Evolutionary conservation across 2,113 vertebrate species (phyloP).

Genomic region (Tachycineta bicolor): DNA sequence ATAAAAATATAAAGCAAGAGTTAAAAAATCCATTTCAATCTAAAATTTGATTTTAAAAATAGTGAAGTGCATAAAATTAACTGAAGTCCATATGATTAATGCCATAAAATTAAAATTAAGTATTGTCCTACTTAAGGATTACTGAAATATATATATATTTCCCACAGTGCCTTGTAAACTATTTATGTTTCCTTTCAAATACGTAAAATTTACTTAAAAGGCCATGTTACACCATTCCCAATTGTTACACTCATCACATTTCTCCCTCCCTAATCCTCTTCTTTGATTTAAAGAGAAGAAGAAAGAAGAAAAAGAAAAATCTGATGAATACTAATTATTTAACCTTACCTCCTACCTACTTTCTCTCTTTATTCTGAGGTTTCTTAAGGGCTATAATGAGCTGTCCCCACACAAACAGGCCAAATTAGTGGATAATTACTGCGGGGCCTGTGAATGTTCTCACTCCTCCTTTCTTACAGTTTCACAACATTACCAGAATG

Average conservation of each 20-base stretch:
- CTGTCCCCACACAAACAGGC: slow-evolving; percentile 95
- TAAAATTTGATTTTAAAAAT: background rate
- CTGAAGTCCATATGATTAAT: background rate
- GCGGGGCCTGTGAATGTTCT: slow-evolving; percentile 87
- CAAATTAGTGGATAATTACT: slow-evolving; percentile 99
- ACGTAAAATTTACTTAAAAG: slow-evolving; percentile 55
- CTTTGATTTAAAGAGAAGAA: slow-evolving; percentile 64
- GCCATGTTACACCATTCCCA: slow-evolving; percentile 43
- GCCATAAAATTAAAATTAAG: slow-evolving; percentile 39
- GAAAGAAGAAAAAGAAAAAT: slow-evolving; percentile 29
- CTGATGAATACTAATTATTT: slow-evolving; percentile 93
- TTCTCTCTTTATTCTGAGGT: slow-evolving; percentile 87
- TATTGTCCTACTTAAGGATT: background rate
- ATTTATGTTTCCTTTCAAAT: slow-evolving; percentile 39
- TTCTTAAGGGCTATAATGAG: slow-evolving; percentile 97
- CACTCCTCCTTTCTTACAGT: slow-evolving; percentile 85
- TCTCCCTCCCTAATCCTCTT: slow-evolving; percentile 64
- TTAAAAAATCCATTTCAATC: background rate
- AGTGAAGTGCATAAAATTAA: background rate
- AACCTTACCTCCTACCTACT: slow-evolving; percentile 98
- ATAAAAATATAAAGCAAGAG: background rate
- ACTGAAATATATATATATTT: slow-evolving; percentile 15
- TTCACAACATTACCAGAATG: slow-evolving; percentile 90
- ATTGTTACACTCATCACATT: slow-evolving; percentile 74
- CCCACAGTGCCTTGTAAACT: slow-evolving; percentile 10